Conservation (phyloP, 1,140 invertebrate genomes). For the Monomorium pharaonis region DNA sequence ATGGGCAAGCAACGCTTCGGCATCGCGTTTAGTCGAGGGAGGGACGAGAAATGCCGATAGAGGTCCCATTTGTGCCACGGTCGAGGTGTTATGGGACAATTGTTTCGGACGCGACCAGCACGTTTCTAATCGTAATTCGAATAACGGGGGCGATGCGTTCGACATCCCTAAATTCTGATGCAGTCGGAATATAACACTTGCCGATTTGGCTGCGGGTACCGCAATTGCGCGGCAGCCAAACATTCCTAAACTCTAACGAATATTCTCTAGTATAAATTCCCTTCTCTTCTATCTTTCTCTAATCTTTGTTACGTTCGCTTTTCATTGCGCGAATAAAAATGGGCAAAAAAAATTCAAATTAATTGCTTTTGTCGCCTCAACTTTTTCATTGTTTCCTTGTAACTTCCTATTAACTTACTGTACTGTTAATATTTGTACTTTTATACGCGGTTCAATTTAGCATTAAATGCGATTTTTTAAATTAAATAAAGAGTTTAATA, state of each 20-base stretch:
- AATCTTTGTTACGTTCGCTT: neutral
- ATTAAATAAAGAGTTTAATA: neutral
- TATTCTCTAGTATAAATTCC: neutral
- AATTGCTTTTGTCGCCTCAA: neutral
- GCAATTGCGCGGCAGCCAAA: neutral
- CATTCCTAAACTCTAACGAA: neutral
- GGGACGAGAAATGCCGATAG: constrained; percentile 37
- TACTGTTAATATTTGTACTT: neutral
- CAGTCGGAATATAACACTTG: neutral
- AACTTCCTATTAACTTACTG: neutral
- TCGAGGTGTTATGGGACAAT: constrained; percentile 54
- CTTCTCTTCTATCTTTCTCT: neutral
- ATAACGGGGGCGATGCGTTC: constrained; percentile 39
- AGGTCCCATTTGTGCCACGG: constrained; percentile 49
- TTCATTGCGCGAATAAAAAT: neutral
- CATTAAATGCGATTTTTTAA: neutral
- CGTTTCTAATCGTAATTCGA: constrained; percentile 58
- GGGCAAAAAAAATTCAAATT: neutral
- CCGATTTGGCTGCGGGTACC: neutral
- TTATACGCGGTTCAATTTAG: neutral
- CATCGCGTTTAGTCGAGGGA: constrained; percentile 4
- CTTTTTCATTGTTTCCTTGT: neutral
- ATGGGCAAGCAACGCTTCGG: neutral
- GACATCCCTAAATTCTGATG: constrained; percentile 46
- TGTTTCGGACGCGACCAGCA: constrained; percentile 38